Conservation (phyloP, 2,113 vertebrate genomes). For the Dicaeum eximium region DNA sequence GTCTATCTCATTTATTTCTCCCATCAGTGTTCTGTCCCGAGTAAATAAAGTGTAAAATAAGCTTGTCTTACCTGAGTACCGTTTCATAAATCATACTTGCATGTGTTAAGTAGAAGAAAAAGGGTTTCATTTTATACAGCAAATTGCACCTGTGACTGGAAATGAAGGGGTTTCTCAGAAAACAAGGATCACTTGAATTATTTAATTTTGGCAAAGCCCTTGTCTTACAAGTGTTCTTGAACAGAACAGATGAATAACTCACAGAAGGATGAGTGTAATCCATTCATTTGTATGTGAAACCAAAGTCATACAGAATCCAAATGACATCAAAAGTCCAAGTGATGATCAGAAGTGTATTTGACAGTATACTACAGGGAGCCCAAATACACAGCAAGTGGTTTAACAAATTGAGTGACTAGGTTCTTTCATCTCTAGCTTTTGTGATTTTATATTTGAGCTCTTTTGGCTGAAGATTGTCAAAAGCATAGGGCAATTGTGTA, state of each 20-base stretch:
- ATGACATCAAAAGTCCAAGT: background rate
- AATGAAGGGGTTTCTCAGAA: background rate
- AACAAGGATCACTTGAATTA: background rate
- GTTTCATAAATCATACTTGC: conserved; percentile 29
- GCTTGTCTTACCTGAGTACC: background rate
- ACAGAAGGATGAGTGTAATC: background rate
- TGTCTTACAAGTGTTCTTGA: conserved; percentile 14
- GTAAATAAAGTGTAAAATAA: conserved; percentile 58
- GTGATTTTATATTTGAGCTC: background rate
- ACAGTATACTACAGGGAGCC: background rate
- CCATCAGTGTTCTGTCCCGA: background rate
- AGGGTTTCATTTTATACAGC: background rate
- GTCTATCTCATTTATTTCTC: background rate
- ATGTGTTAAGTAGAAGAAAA: background rate
- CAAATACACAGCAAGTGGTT: background rate
- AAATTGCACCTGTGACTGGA: background rate
- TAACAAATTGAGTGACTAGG: background rate
- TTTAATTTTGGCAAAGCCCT: background rate
- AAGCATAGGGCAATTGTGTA: background rate
- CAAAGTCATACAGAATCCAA: conserved; percentile 4
- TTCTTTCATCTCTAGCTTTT: background rate
- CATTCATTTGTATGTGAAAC: conserved; percentile 19
- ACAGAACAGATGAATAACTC: conserved; percentile 22
- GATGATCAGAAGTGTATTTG: background rate
- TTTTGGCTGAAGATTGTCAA: background rate